Base-by-base conservation (phyloP, 2,888 invertebrate genomes). In the Lapara coniferarum region DNA sequence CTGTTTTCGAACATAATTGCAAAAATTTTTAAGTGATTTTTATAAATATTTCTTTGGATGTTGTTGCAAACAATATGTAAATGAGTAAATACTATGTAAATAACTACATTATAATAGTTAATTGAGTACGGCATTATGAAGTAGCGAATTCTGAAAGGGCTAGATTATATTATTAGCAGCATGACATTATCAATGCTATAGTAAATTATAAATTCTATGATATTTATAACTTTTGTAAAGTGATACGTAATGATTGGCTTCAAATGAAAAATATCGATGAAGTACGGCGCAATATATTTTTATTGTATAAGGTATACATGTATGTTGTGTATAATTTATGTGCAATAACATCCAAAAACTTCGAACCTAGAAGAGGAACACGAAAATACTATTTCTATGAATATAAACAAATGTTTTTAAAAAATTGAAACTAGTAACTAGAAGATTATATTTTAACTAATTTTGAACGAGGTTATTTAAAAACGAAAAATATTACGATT, bases 1-100 rank as follows among this genome's bases (percentile, higher is more conserved):
- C 94, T 93, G 53, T 37, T 7, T n/a, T 16, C 12, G 19, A 19
- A 51, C n/a, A 12, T 44, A 10, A 51, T 25, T 6, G 13, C 19
- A 53, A 44, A 8, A 59, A 44, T 16, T 37, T 10, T 5, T 16
- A n/a, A 14, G n/a, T 37, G 13, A 4, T 12, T 52, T 66, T 19
- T 10, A 0, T 19, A 0, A 49, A 13, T 63, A 19, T 12, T 49
- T 59, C 49, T 46, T 12, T 49, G 63, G 63, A 63, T 25, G 49
- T 49, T 49, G 19, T 49, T 13, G 63, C 63, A 49, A 19, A 37
- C 5, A 37, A 37, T 37, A 4, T 37, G 37, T 37, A 37, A 37
- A 37, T 25, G 25, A 25, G 2, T 37, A 37, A 37, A 37, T 37
- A 37, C 8, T 37, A 8, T 37, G 4, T 37, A 8, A 37, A 6